Evolutionary conservation across 2,113 vertebrate genomes (phyloP), one percentile per base, ranked within the genome.

Genomic region (Lasiurus cinereus): DNA sequence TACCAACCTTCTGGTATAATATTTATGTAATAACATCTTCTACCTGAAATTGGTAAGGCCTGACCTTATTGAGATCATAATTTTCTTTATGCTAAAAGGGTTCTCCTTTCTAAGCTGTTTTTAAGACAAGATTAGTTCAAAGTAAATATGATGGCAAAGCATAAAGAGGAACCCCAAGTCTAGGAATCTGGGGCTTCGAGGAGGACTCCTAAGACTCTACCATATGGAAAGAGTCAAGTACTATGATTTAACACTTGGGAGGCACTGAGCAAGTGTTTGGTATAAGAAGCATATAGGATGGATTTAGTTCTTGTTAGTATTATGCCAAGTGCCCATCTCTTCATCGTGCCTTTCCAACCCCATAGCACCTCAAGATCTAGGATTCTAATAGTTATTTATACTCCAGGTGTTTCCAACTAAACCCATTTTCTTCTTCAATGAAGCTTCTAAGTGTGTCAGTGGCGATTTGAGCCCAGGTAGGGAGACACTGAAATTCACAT

Each of bases 101-200:
- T 93, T 90, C 31, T 73, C 19, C 16, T 72, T 92, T 79, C 39
- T 91, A 67, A 89, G 22, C 3, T 85, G 27, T 39, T 54, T n/a
- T 48, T 52, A 43, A 50, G 36, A 22, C 24, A 89, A 74, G 39
- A 82, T 88, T 50, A 86, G 43, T 46, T 0, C 66, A 94, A 76
- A 92, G 54, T 78, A 74, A 67, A 8, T 33, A 85, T 56, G 6
- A 56, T 56, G 6, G 31, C 36, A 88, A 93, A 67, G 29, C 67
- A 2, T 43, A 43, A 84, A 70, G n/a, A 72, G 27, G 67, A 85
- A 18, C 0, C 9, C n/a, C 48, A 12, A 73, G 21, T 64, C 29
- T 33, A 33, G 59, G 11, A 94, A 83, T 46, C 0, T 19, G 9
- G 31, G 24, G 24, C 27, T 50, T 29, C 36, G 24, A 31, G 78